Evolutionary conservation across 2,797 vertebrate species (phyloP).

Genomic region (Luscinia luscinia): DNA sequence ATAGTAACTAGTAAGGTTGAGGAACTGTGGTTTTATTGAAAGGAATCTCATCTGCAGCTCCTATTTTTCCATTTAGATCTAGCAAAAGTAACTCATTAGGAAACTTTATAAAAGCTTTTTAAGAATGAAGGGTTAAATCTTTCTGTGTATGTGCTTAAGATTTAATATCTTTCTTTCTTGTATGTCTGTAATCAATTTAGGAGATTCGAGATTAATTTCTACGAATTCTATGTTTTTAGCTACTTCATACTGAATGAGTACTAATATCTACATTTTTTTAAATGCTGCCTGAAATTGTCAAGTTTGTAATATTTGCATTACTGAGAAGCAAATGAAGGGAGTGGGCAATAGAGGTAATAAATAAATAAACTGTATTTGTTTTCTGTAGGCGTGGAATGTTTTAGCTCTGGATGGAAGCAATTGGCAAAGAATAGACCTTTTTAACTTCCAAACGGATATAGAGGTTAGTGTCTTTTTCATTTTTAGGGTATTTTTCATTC

Average conservation of each 20-base stretch:
- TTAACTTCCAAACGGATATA: slow-evolving; percentile 97
- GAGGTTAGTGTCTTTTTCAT: slow-evolving; percentile 82
- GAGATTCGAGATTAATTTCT: background rate
- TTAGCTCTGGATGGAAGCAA: slow-evolving; percentile 96
- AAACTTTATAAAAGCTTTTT: background rate
- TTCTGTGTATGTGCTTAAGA: background rate
- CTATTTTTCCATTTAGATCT: background rate
- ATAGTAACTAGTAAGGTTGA: slow-evolving; percentile 4
- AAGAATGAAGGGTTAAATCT: background rate
- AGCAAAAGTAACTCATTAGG: background rate
- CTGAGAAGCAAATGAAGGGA: background rate
- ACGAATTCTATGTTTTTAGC: background rate
- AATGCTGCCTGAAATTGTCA: background rate
- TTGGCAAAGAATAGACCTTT: slow-evolving; percentile 97
- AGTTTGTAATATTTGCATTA: background rate
- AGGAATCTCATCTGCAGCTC: background rate
- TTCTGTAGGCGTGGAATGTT: slow-evolving; percentile 91
- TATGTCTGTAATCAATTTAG: background rate
- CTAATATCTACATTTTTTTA: background rate
- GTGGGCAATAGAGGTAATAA: background rate
- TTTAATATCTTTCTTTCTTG: background rate
- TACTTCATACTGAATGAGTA: background rate
- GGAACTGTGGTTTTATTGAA: slow-evolving; percentile 6
- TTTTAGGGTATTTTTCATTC: background rate
- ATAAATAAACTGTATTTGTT: background rate